A percentile compares a stretch with the other conserved stretches of the same genome.
Conservation (phyloP, 2,888 invertebrate genomes). For the Ectemnius lituratus region DNA sequence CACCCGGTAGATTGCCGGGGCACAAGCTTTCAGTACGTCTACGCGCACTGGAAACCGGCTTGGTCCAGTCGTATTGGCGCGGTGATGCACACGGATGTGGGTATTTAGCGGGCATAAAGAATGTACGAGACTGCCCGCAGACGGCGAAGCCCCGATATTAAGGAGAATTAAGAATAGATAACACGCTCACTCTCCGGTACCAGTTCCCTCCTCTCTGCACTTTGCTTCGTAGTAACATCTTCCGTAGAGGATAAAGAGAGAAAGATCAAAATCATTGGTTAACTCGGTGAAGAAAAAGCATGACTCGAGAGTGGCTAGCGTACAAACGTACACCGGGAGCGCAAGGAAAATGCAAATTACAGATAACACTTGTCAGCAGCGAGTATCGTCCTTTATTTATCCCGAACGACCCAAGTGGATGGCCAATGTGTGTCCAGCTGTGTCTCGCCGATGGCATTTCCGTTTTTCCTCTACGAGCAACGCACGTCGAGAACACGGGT, state of each 20-base stretch:
- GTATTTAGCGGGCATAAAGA: slow-evolving; percentile 21
- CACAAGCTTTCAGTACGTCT: slow-evolving; percentile 1
- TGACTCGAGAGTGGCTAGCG: too few relatives aligned
- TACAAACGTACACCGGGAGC: too few relatives aligned
- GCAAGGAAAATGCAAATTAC: too few relatives aligned
- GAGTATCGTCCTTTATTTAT: too few relatives aligned
- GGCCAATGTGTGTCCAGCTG: too few relatives aligned
- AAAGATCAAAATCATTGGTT: too few relatives aligned
- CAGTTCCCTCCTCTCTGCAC: neutral
- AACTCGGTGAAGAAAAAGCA: too few relatives aligned
- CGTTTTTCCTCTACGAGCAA: neutral
- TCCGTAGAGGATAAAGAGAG: neutral
- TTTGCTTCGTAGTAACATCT: neutral
- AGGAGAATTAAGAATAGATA: slow-evolving; percentile 42
- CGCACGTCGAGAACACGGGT: neutral
- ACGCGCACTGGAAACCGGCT: slow-evolving; percentile 17
- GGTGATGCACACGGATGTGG: neutral
- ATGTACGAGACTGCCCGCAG: slow-evolving; percentile 30
- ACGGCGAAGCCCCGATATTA: slow-evolving; percentile 38
- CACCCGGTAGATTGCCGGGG: slow-evolving; percentile 39
- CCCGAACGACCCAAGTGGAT: too few relatives aligned
- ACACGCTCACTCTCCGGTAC: neutral
- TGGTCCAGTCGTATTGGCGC: neutral
- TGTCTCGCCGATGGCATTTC: too few relatives aligned
- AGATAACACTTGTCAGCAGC: too few relatives aligned